These are phyloP conservation scores for Paralvinella palmiformis DNA, from an alignment of 1,140 invertebrate species.

Conservation along the genomic window DNA sequence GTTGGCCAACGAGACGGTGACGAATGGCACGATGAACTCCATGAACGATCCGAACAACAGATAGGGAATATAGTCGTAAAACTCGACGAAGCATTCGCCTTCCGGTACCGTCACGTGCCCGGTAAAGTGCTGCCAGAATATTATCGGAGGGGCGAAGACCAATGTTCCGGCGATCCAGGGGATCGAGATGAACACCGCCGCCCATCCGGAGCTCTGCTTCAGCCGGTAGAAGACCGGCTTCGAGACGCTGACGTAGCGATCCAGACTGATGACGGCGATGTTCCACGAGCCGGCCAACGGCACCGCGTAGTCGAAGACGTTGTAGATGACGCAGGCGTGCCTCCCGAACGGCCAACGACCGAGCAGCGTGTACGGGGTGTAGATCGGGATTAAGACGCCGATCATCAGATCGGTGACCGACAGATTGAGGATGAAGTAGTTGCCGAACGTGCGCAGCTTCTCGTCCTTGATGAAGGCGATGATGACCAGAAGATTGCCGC, in stretches of 20 bases:
- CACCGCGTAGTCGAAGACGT: conserved; percentile 22
- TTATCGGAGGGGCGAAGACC: conserved; percentile 27
- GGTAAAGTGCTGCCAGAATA: conserved; percentile 26
- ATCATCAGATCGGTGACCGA: conserved; percentile 24
- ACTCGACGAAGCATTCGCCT: conserved; percentile 27
- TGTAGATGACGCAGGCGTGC: conserved; percentile 16
- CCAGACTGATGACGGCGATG: conserved; percentile 22
- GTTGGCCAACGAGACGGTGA: conserved; percentile 24
- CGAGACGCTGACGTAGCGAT: conserved; percentile 20
- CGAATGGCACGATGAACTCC: conserved; percentile 31
- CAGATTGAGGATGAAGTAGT: conserved; percentile 25
- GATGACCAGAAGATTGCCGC: conserved; percentile 23
- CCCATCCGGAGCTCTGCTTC: conserved; percentile 14
- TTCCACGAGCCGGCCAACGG: conserved; percentile 19
- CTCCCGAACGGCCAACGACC: conserved; percentile 18
- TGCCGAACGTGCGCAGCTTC: conserved; percentile 21
- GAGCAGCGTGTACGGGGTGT: conserved; percentile 7
- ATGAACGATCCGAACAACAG: conserved; percentile 23
- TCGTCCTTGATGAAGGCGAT: conserved; percentile 20
- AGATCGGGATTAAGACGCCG: conserved; percentile 14
- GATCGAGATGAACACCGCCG: conserved; percentile 14
- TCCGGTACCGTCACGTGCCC: conserved; percentile 22
- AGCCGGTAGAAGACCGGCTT: conserved; percentile 22
- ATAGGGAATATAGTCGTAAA: conserved; percentile 24
- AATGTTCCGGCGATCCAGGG: conserved; percentile 27